Evolutionary conservation across 2,113 vertebrate species (phyloP), one percentile per base, ranked within the genome.

Genomic region (Leuciscus idus): DNA sequence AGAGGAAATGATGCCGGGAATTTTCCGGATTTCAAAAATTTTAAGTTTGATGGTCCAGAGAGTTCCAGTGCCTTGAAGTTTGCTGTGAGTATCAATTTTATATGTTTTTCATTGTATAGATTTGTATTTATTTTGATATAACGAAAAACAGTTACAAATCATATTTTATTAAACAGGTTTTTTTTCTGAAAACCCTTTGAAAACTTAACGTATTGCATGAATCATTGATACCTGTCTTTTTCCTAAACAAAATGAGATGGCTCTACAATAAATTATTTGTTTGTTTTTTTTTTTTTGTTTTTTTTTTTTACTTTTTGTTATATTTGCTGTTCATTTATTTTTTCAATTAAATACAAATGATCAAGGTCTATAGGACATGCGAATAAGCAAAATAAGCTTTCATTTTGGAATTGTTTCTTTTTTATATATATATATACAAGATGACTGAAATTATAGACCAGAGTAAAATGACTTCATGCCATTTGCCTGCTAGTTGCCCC

Each of bases 61-160:
- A 92, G 92, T 80, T 95, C 93, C 76, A 94, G 92, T 70, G 89
- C 92, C 84, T 90, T 97, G 87, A 96, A 95, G 92, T 96, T 95
- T 89, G 95, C 91, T 52, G 95, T 96, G 93, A 97, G 95, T 91
- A 43, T 68, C 21, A 55, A 19, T 57, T 28, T 72, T 50, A 6
- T 36, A 50, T 39, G 10, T 11, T 50, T 84, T 15, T 79, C 50
- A 59, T 64, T 50, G 43, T n/a, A 3, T 46, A 17, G 23, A 36
- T 23, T 19, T 19, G 36, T 59, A 1, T 33, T 43, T 23, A 23
- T 55, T 61, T 62, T 28, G 1, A 52, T 10, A 21, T 52, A 52
- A 52, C 2, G 0, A 21, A 8, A 33, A 50, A n/a, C 10, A 7
- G 19, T 59, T 26, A 43, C 10, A 43, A 73, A 73, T 73, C 8